Conservation (phyloP, 2,113 vertebrate genomes). For the Myotis lucifugus region DNA sequence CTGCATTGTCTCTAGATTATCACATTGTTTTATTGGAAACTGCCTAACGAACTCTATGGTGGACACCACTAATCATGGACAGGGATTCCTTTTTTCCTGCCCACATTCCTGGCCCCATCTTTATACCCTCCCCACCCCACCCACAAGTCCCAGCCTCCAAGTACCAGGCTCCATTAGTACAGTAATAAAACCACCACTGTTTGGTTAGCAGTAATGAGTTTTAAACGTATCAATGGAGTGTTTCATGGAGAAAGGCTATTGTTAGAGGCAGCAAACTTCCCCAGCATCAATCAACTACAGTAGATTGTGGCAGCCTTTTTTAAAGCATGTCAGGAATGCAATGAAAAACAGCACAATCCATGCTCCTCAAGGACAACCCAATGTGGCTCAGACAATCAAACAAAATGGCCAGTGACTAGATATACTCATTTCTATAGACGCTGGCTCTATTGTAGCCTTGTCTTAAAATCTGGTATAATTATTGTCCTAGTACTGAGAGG, state of each 20-base stretch:
- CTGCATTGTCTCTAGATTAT: neutral
- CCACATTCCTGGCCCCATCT: conserved; percentile 2
- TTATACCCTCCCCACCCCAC: neutral
- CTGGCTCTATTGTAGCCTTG: neutral
- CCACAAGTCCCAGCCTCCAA: conserved; percentile 64
- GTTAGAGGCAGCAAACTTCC: conserved; percentile 77
- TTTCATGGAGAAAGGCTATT: conserved; percentile 84
- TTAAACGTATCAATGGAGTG: conserved; percentile 81
- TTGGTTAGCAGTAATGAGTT: conserved; percentile 81
- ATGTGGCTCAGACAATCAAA: conserved; percentile 22
- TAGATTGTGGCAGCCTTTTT: conserved; percentile 63
- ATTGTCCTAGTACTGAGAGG: neutral
- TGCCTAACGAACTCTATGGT: neutral
- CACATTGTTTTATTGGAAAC: conserved; percentile 58
- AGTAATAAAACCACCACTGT: conserved; percentile 87
- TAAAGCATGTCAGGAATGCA: conserved; percentile 70
- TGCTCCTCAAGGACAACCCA: conserved; percentile 26
- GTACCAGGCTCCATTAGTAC: conserved; percentile 89
- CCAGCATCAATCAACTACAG: conserved; percentile 83
- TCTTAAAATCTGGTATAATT: neutral
- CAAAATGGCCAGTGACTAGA: conserved; percentile 19
- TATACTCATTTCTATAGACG: neutral
- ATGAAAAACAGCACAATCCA: conserved; percentile 39
- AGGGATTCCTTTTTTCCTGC: conserved; percentile 61
- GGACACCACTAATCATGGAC: conserved; percentile 38